Evolutionary conservation across 1,140 invertebrate genomes (phyloP).

Genomic region (Drosophila lacertosa): DNA sequence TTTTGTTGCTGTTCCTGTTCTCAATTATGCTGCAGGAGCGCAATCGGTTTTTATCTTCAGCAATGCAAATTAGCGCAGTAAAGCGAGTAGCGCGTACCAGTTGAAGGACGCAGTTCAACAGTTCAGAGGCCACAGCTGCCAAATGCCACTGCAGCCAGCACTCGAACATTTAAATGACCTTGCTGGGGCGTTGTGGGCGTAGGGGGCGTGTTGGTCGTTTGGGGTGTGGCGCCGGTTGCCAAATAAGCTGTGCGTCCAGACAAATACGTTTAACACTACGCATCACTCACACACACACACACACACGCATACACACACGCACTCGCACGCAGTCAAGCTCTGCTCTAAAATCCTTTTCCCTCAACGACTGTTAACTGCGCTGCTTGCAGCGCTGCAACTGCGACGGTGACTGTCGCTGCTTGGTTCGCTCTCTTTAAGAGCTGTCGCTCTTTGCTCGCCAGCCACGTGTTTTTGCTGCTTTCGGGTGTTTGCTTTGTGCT

Average conservation of each 20-base stretch:
- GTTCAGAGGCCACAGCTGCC: constrained; percentile 12
- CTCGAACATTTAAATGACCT: constrained; percentile 29
- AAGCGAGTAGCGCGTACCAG: not conserved
- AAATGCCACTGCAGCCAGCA: not conserved
- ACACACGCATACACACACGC: not conserved
- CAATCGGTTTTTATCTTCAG: constrained; percentile 1
- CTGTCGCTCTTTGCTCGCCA: constrained; percentile 35
- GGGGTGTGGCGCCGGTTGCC: constrained; percentile 31
- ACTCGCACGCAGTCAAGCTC: constrained; percentile 2
- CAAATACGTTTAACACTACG: constrained; percentile 20
- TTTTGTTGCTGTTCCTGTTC: constrained; percentile 41
- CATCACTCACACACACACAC: constrained; percentile 16
- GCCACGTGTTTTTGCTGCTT: constrained; percentile 68
- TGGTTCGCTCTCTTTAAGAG: not conserved
- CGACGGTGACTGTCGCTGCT: constrained; percentile 2
- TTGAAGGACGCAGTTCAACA: constrained; percentile 33
- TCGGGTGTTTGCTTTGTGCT: constrained; percentile 47
- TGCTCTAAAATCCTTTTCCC: constrained; percentile 25
- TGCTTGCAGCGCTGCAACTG: constrained; percentile 29
- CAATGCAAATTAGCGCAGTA: constrained; percentile 20
- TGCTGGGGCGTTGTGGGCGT: not conserved
- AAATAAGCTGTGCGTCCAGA: constrained; percentile 25
- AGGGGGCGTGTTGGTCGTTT: constrained; percentile 1
- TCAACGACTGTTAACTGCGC: constrained; percentile 14
- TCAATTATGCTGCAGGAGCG: constrained; percentile 37